Base-by-base conservation (phyloP, 2,888 invertebrate species). In the Nephrocerus scutellatus region DNA sequence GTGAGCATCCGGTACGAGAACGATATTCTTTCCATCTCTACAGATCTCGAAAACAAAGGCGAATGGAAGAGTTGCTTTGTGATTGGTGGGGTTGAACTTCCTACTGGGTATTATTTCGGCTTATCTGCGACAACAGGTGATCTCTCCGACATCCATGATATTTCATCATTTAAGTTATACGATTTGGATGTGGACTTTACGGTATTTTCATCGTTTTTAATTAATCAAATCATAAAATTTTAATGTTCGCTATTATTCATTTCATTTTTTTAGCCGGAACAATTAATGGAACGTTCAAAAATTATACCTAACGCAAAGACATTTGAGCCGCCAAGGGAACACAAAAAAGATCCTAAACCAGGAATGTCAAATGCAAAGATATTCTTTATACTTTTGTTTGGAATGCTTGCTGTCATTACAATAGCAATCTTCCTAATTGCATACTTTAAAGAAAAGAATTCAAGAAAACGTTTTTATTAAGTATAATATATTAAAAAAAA, bases 61-160 rank as follows among this genome's bases (percentile, higher is more conserved):
- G 83, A 84, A 2, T 98, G 96, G 95, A 88, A 89, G 57, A 84
- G 85, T 57, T 99, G 98, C 60, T 82, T 99, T 55, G 75, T 76
- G 37, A 93, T 93, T 0, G 76, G 82, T 52, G 90, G 91, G 30
- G 88, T 99, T 1, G 76, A 82, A 43, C 72, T 99, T 8, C 98
- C 98, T 0, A 92, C 95, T 0, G 92, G 92, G 0, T 97, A 96
- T 70, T 93, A 77, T 70, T 84, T 95, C 65, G 98, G 98, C 3
- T 74, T 91, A 5, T 84, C 93, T 0, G 92, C 98, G 1, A 93
- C 93, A 2, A 99, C 98, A 0, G 98, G 98, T 3, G 96, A 98
- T 64, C 72, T 99, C 29, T 83, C 87, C 44, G 98, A 98, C 73
- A 92, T 88, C 67, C 98, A 98, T 66, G 97, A 98, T 67, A 77